Evolutionary conservation across 2,113 vertebrate genomes (phyloP).

Genomic region (Chroicocephalus ridibundus): DNA sequence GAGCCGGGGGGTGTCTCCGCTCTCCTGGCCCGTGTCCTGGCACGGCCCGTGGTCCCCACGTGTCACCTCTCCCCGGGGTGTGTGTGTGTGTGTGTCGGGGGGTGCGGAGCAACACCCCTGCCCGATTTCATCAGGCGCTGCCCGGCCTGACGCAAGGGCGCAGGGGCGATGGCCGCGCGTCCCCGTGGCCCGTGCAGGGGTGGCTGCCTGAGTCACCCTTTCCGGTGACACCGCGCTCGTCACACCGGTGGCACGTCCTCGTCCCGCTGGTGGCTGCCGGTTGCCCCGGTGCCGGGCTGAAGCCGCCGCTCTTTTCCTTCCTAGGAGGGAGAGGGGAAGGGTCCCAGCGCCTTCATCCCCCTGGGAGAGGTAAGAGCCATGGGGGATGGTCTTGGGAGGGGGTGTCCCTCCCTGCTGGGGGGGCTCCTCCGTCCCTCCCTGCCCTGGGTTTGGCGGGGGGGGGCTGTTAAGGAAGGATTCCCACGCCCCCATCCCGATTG

Average conservation of each 20-base stretch:
- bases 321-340: conserved; percentile 55
- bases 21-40: neutral
- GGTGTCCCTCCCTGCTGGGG: neutral
- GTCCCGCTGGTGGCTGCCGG: neutral
- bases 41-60: rapidly evolving
- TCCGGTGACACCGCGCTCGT: neutral
- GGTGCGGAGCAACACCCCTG: neutral
- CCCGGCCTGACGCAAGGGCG: neutral
- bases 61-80: neutral
- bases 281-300: neutral
- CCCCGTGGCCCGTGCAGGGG: neutral
- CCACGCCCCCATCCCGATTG: rapidly evolving
- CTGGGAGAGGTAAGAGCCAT: conserved; percentile 59
- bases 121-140: neutral
- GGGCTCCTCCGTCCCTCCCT: neutral
- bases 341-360: conserved; percentile 75
- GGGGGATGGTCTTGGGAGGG: neutral
- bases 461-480: neutral
- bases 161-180: neutral
- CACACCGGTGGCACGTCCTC: neutral
- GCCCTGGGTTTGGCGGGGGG: neutral
- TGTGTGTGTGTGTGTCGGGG: too few species aligned
- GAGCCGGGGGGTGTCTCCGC: neutral
- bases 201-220: conserved; percentile 7
- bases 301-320: neutral